Evolutionary conservation across 2,113 vertebrate species (phyloP).

Genomic region (Globicephala melas): DNA sequence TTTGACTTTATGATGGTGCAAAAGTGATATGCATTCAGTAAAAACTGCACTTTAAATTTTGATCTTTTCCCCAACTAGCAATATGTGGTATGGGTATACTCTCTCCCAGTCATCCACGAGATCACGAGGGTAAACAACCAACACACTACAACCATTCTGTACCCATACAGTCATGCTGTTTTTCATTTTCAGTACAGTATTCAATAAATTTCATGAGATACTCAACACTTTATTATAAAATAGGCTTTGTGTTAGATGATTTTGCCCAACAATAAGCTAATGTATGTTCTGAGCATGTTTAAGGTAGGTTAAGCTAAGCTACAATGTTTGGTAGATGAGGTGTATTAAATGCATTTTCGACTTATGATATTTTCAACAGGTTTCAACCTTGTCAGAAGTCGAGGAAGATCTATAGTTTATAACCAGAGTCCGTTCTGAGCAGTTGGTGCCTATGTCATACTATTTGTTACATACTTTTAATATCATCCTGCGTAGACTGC

Average conservation of each 20-base stretch:
- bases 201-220: background rate
- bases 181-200: background rate
- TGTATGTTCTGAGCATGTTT: background rate
- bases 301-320: background rate
- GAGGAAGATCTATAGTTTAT: background rate
- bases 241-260: background rate
- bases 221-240: background rate
- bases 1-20: background rate
- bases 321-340: background rate
- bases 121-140: background rate
- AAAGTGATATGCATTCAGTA: background rate
- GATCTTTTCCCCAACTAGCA: background rate
- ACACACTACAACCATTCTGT: background rate
- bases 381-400: background rate
- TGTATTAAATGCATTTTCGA: background rate
- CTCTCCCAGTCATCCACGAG: background rate
- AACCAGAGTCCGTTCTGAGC: background rate
- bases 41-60: background rate
- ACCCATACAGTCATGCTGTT: background rate
- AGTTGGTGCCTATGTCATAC: background rate
- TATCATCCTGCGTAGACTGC: background rate
- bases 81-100: background rate
- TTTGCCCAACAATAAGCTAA: background rate
- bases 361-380: background rate
- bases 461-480: background rate